Percentiles rank a stretch among this genome's conserved stretches.
Conservation (phyloP, 2,113 vertebrate genomes). For the Malurus elegans region DNA sequence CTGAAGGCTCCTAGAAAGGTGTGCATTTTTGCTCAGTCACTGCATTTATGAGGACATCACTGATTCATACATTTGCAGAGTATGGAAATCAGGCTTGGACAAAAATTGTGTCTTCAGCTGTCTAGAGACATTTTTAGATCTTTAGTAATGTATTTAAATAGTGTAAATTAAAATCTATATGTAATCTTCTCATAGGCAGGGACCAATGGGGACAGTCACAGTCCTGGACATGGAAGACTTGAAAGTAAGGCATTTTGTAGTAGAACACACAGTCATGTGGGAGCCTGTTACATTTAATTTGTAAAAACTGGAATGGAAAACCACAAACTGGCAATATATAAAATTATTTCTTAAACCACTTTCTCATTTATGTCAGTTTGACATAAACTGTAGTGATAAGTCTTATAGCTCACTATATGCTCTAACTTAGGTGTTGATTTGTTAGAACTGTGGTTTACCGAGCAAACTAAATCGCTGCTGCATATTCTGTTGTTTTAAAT, state of each 20-base stretch:
- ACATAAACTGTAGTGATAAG: conserved; percentile 66
- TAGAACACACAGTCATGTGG: conserved; percentile 34
- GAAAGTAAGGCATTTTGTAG: conserved; percentile 34
- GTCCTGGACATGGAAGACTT: conserved; percentile 2
- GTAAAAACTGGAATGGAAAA: conserved; percentile 63
- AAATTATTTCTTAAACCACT: conserved; percentile 63
- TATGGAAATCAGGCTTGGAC: not conserved
- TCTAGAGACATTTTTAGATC: conserved; percentile 58
- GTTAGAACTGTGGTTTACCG: conserved; percentile 72
- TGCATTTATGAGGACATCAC: not conserved
- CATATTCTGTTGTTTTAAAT: conserved; percentile 72
- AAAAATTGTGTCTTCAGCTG: conserved; percentile 42
- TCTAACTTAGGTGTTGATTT: conserved; percentile 73
- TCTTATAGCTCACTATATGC: conserved; percentile 58
- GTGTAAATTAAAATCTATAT: conserved; percentile 32
- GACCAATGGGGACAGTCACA: conserved; percentile 21
- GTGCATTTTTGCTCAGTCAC: not conserved
- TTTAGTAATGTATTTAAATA: conserved; percentile 65
- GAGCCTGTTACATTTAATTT: conserved; percentile 42
- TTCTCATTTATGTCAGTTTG: conserved; percentile 70
- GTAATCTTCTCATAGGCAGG: conserved; percentile 32
- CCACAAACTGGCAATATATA: conserved; percentile 67
- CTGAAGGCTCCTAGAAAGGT: conserved; percentile 13
- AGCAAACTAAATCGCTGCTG: conserved; percentile 67
- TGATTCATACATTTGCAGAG: not conserved